phyloP scores from a whole-genome alignment of 2,797 vertebrate genomes.

The Novumbra hubbsi region DNA sequence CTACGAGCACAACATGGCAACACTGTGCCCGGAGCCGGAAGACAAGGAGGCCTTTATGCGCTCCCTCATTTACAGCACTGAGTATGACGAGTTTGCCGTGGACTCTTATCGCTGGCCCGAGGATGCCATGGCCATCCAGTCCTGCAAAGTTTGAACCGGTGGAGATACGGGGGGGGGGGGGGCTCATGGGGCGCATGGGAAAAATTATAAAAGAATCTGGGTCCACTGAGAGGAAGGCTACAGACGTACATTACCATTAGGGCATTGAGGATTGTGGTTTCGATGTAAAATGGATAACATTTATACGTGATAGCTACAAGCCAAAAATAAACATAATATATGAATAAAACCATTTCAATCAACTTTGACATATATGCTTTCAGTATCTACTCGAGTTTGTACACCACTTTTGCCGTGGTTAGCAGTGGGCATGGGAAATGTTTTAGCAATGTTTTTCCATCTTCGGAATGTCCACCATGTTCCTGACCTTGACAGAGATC shows the following conservation, averaged over 20 bases:
- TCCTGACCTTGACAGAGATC: not conserved
- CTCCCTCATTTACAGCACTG: conserved; percentile 82
- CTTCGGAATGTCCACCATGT: not conserved
- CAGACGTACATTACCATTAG: conserved; percentile 34
- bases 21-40: conserved; percentile 83
- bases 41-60: conserved; percentile 83
- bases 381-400: not conserved
- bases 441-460: not conserved
- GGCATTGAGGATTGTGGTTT: conserved; percentile 24
- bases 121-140: conserved; percentile 82
- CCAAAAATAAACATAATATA: conserved; percentile 35
- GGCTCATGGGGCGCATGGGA: conserved; percentile 2
- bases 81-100: conserved; percentile 84
- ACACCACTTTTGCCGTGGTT: too few species aligned
- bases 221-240: conserved; percentile 8
- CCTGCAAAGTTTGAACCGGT: conserved; percentile 73
- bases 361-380: not conserved
- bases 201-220: not conserved
- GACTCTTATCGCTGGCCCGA: conserved; percentile 89
- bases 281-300: conserved; percentile 35
- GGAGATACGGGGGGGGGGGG: not conserved
- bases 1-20: conserved; percentile 83
- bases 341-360: conserved; percentile 38
- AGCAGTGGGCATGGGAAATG: not conserved
- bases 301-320: conserved; percentile 33